Evolutionary conservation across 2,888 invertebrate genomes (phyloP).

Genomic region (Catotricha subobsoleta): DNA sequence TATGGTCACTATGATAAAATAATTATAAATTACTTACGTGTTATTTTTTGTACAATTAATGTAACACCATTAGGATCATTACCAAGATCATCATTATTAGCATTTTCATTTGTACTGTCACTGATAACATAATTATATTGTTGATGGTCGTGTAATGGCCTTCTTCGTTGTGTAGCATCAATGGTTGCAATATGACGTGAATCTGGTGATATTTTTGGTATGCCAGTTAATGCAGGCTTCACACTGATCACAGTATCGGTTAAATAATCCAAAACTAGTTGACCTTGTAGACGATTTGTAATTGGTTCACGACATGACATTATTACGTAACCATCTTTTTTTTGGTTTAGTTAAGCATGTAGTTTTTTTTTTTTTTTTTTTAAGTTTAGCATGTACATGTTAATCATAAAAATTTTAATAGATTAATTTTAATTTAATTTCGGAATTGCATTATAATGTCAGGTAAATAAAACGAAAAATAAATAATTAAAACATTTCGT

Average conservation of each 20-base stretch:
- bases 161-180: conserved; percentile 38
- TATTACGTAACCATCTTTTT: conserved; percentile 55
- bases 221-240: conserved; percentile 42
- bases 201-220: conserved; percentile 50
- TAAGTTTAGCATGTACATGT: too few species aligned
- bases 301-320: conserved; percentile 51
- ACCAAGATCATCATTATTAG: conserved; percentile 16
- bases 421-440: conserved; percentile 8
- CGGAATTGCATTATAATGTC: neutral
- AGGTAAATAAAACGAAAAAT: neutral
- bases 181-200: conserved; percentile 49
- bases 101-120: too few species aligned
- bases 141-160: too few species aligned
- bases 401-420: too few species aligned
- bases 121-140: too few species aligned
- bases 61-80: conserved; percentile 36
- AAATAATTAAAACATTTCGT: too few species aligned
- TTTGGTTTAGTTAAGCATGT: too few species aligned
- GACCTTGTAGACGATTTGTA: conserved; percentile 42
- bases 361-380: too few species aligned
- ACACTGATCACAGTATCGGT: conserved; percentile 49
- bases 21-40: conserved; percentile 33
- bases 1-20: too few species aligned
- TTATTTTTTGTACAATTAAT: conserved; percentile 44
- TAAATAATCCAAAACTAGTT: conserved; percentile 50